phyloP scores from a whole-genome alignment of 1,140 invertebrate species.

The Zophobas morio region DNA sequence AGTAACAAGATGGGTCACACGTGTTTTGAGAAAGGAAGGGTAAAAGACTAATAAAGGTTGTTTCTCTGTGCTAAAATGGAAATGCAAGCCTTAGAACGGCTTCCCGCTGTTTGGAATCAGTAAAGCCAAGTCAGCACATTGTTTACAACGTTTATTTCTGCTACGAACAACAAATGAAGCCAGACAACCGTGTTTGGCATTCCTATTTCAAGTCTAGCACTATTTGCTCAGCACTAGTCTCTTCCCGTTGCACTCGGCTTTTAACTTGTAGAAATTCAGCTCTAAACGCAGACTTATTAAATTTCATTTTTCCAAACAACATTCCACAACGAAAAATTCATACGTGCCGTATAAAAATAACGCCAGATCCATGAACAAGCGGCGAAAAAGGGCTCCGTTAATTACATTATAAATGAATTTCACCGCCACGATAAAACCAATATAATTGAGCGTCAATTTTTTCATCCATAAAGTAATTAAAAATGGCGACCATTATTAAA shows the following conservation, averaged over 20 bases:
- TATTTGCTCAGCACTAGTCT: slow-evolving; percentile 35
- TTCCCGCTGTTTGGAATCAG: slow-evolving; percentile 32
- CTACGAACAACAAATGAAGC: slow-evolving; percentile 52
- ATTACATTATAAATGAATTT: background rate
- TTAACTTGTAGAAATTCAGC: background rate
- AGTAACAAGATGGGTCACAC: background rate
- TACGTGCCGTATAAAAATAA: background rate
- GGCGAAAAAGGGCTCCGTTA: background rate
- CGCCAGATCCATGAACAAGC: background rate
- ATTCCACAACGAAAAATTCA: background rate
- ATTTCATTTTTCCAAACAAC: slow-evolving; percentile 1
- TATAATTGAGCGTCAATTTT: slow-evolving; percentile 5
- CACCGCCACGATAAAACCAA: background rate
- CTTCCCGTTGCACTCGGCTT: slow-evolving; percentile 15
- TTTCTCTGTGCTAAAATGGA: slow-evolving; percentile 15
- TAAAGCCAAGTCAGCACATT: slow-evolving; percentile 52
- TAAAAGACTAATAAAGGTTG: slow-evolving; percentile 22
- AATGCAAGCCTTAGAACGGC: slow-evolving; percentile 32
- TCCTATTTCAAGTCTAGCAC: slow-evolving; percentile 29
- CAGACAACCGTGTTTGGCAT: slow-evolving; percentile 51
- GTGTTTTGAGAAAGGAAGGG: slow-evolving; percentile 29
- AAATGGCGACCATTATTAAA: slow-evolving; percentile 24
- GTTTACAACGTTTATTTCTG: slow-evolving; percentile 54
- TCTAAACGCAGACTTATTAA: slow-evolving; percentile 22
- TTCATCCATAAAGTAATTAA: slow-evolving; percentile 15